Conservation (phyloP, 2,797 vertebrate genomes). For the Leptatherina wallacei region DNA sequence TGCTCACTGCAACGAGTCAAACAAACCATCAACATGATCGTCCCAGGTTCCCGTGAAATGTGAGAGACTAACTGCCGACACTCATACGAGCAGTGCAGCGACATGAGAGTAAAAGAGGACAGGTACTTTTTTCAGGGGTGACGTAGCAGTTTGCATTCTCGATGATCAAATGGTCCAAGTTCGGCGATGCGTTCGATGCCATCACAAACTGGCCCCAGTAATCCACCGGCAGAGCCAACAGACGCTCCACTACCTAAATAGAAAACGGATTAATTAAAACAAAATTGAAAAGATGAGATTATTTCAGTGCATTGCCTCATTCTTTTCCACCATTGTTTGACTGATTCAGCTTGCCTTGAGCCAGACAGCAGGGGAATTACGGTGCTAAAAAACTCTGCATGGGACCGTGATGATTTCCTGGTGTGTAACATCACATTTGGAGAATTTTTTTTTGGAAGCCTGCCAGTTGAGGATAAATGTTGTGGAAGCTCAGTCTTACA, state of each 20-base stretch:
- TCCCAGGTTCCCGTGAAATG: background rate
- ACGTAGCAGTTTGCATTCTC: constrained; percentile 91
- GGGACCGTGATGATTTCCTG: constrained; percentile 4
- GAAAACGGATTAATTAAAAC: constrained; percentile 6
- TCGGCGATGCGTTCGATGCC: constrained; percentile 84
- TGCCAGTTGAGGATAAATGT: background rate
- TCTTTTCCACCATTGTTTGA: background rate
- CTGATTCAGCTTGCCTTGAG: constrained; percentile 7
- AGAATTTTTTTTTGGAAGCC: too few species aligned
- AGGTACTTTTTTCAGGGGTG: constrained; percentile 91
- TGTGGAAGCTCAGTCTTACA: background rate
- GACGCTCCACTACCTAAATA: constrained; percentile 90
- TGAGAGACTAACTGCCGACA: background rate
- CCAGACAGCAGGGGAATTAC: constrained; percentile 23
- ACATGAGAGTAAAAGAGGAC: background rate
- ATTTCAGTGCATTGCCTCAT: constrained; percentile 55
- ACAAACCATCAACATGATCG: constrained; percentile 28
- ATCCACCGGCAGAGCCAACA: constrained; percentile 87
- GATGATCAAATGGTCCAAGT: constrained; percentile 86
- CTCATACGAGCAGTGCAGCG: background rate
- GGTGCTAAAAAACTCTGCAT: background rate
- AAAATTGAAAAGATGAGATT: constrained; percentile 12
- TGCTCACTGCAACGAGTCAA: constrained; percentile 84
- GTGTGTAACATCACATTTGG: background rate
- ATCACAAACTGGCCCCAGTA: constrained; percentile 94